A percentile compares a stretch with the other conserved stretches of the same genome.
Evolutionary conservation across 2,113 vertebrate species (phyloP).

Genomic region (Esox niger): DNA sequence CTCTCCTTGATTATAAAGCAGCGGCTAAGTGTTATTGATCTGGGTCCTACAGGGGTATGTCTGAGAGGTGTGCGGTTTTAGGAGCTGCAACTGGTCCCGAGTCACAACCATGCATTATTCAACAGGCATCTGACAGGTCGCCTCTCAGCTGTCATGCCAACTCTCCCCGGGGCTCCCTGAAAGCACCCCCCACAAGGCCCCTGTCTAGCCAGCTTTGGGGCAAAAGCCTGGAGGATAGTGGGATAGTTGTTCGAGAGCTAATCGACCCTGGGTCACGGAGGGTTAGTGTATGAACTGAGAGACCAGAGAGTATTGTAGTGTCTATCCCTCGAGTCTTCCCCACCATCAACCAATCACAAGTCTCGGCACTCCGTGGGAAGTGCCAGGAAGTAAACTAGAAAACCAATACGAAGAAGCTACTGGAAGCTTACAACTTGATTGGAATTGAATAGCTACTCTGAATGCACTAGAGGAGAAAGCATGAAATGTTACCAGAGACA

Average conservation of each 20-base stretch:
- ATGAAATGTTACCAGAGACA: conserved; percentile 3
- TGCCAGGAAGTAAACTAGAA: conserved; percentile 12
- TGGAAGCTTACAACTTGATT: background rate
- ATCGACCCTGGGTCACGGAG: too few relatives aligned
- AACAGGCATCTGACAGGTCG: conserved; percentile 43
- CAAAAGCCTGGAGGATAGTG: too few relatives aligned
- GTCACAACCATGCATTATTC: background rate
- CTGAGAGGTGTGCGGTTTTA: background rate
- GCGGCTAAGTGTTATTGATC: conserved; percentile 14
- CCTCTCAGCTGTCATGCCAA: conserved; percentile 51
- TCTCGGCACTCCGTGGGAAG: background rate
- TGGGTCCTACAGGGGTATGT: background rate
- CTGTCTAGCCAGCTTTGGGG: too few relatives aligned
- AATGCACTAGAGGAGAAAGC: background rate
- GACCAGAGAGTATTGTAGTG: background rate
- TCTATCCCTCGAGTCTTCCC: background rate
- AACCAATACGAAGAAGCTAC: background rate
- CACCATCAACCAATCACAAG: conserved; percentile 14
- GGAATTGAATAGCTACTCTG: background rate
- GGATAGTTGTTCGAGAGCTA: too few relatives aligned
- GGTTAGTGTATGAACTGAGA: too few relatives aligned
- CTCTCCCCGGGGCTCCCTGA: background rate
- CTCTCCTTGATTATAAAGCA: conserved; percentile 75
- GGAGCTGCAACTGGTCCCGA: background rate
- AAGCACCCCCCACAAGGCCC: background rate